phyloP scores from a whole-genome alignment of 2,113 vertebrate genomes.

The Daubentonia madagascariensis region DNA sequence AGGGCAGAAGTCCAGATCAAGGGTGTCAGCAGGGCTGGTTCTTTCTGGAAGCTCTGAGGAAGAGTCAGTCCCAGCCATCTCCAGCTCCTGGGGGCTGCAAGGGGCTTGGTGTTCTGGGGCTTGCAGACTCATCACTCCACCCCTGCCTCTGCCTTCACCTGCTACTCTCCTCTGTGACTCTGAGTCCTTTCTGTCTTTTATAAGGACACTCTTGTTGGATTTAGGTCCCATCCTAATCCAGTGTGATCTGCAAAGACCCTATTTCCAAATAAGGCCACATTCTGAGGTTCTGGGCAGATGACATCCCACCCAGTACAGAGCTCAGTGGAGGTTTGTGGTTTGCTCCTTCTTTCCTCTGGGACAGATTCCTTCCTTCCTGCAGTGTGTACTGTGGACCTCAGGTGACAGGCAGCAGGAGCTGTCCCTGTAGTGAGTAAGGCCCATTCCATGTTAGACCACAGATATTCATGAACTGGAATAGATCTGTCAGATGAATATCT shows the following conservation, averaged over 20 bases:
- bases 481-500: neutral
- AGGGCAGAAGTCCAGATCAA: neutral
- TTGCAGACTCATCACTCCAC: rapidly evolving
- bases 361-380: neutral
- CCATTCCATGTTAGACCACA: neutral
- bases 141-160: neutral
- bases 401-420: neutral
- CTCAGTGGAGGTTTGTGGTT: neutral
- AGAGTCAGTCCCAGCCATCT: too few relatives aligned
- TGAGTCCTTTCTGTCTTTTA: neutral
- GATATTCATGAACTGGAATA: neutral
- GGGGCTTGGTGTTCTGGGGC: neutral
- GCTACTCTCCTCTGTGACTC: neutral
- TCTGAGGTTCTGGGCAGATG: neutral
- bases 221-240: neutral
- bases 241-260: neutral
- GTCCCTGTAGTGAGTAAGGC: neutral
- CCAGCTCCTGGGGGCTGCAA: neutral
- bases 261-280: neutral
- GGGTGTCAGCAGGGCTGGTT: neutral
- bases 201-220: neutral
- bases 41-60: neutral
- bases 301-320: neutral
- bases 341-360: neutral
- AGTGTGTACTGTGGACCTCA: neutral